Base-by-base conservation (phyloP, 1,140 invertebrate genomes). In the Dendroctonus valens region DNA sequence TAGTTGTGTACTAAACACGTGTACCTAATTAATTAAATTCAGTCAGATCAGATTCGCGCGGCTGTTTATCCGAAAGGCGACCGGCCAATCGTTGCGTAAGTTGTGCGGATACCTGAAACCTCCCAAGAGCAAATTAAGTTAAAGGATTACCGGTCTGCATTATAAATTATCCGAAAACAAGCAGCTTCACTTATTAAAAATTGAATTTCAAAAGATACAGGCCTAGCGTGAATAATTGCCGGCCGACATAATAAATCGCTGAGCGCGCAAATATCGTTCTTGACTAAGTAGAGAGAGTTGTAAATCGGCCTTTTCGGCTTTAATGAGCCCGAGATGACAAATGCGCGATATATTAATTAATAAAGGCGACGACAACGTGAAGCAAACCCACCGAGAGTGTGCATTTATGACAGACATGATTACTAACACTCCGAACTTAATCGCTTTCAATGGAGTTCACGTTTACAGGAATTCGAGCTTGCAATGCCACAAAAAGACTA, bases 271-370 rank as follows among this genome's bases (percentile, higher is more conserved):
- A 72, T 69, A 67, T 70, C 50, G 60, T 65, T 63, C 66, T 63
- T 73, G 62, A 69, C 69, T 70, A 73, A 71, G 59, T 65, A 68
- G 65, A 39, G 55, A 55, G 62, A 72, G 65, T 71, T 74, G 72
- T 74, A 74, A 74, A 74, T 74, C 70, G 72, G 67, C 68, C 68
- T 67, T 70, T 70, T 69, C 70, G 52, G 42, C 58, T 52, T 66
- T 74, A 74, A 74, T 74, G 73, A 74, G 71, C 41, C 59, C 15
- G 39, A 58, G 64, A 72, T 74, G 73, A 74, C 66, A 65, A 44
- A 71, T 70, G 67, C 57, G 60, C 54, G 57, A 63, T 41, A 69
- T 72, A 72, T 74, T 72, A 72, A 74, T 74, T 74, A 72, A 69
- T 74, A 72, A 70, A 61, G 66, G 65, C 70, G 68, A 69, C 66